Conservation (phyloP, 1,140 invertebrate genomes). For the Solen grandis region DNA sequence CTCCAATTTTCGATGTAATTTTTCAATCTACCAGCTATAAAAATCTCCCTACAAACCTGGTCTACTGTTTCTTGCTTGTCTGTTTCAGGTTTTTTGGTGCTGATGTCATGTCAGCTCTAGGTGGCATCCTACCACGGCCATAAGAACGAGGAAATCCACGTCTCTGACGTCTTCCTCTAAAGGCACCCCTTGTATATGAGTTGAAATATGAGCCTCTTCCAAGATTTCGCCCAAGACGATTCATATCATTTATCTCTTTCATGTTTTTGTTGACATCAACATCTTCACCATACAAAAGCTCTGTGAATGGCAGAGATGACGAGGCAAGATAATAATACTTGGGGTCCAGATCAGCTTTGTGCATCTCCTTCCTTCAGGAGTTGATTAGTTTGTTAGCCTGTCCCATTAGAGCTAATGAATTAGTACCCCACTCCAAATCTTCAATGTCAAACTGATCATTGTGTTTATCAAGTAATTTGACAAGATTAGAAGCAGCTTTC, state of each 20-base stretch:
- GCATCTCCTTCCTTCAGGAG: slow-evolving; percentile 6
- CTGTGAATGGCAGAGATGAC: slow-evolving; percentile 3
- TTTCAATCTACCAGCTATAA: slow-evolving; percentile 19
- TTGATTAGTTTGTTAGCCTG: neutral
- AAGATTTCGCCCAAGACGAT: neutral
- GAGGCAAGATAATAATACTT: slow-evolving; percentile 28
- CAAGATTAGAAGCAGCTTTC: neutral
- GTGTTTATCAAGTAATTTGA: neutral
- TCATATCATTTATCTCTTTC: slow-evolving; percentile 29
- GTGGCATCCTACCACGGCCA: too few species aligned
- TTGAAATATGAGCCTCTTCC: slow-evolving; percentile 10
- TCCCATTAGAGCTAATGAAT: neutral
- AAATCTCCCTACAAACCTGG: slow-evolving; percentile 20
- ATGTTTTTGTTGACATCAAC: slow-evolving; percentile 18
- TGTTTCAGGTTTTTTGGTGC: slow-evolving; percentile 21
- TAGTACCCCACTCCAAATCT: neutral
- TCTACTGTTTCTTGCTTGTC: slow-evolving; percentile 13
- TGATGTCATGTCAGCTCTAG: too few species aligned
- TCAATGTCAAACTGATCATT: neutral
- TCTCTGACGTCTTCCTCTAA: too few species aligned
- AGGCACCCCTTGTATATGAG: too few species aligned
- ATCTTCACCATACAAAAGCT: slow-evolving; percentile 11
- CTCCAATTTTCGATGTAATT: slow-evolving; percentile 36
- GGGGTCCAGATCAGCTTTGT: slow-evolving; percentile 6
- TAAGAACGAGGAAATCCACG: too few species aligned